Base-by-base conservation (phyloP, 2,888 invertebrate genomes). In the Gari tellinella region DNA sequence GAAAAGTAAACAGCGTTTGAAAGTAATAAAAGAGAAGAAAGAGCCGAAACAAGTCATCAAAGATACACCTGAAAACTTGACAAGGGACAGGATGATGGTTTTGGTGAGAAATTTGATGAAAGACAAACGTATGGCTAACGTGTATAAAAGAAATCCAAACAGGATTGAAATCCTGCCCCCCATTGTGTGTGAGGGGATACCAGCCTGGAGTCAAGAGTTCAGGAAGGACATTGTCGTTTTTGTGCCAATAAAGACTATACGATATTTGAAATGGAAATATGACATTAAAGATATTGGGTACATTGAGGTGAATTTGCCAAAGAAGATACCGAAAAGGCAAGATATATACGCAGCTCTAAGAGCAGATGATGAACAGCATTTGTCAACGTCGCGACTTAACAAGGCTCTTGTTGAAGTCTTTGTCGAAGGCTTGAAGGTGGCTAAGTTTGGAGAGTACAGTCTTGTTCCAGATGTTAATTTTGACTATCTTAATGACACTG, bases 331-430 rank as follows among this genome's bases (percentile, higher is more conserved):
- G 2, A 57, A 61, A 37, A 19, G 51, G 7, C 43, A 43, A 19
- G 79, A 79, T 51, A 41, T 45, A 0, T 79, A 69, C 45, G 68
- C 37, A n/a, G 52, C 65, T 10, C 48, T 87, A 0, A 51, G 88
- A 21, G 83, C 87, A 4, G 84, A 86, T 8, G 87, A 86, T 43
- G 75, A 72, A 14, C 21, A 60, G 2, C 83, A 87, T 72, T 72
- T 88, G 41, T 88, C 88, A 4, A 79, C 86, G 0, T 76, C 80
- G 52, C 80, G 81, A 51, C 75, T 88, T 8, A 85, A 86, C 55
- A 68, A 73, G 41, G 68, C 80, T 3, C 62, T 86, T 5, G 72
- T 81, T 40, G 81, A 78, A 25, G 70, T 89, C 15, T 66, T 87
- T 23, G 79, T 80, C 10, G 72, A 79, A 46, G 80, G 81, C 0